Evolutionary conservation across 2,888 invertebrate genomes (phyloP), one percentile per base, ranked within the genome.

Genomic region (Rhamnusium bicolor): DNA sequence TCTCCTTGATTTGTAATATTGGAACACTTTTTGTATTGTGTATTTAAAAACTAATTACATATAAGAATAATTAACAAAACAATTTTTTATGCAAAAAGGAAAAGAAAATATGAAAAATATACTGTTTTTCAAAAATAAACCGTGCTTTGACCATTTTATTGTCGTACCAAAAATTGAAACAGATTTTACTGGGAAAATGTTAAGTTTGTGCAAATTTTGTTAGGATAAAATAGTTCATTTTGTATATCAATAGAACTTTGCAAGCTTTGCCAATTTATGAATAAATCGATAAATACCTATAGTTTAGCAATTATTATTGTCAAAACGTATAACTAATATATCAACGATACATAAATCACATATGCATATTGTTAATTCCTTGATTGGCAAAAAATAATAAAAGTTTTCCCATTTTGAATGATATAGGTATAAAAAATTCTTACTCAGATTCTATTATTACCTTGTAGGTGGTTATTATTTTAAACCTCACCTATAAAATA

Each of bases 401-500:
- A 40, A 40, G 12, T 10, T n/a, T 32, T 40, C 40, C 40, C 12
- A 40, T 40, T 40, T 40, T 40, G 40, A n/a, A 40, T 2, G n/a
- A 24, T 2, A 0, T 40, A 40, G n/a, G 40, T 40, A n/a, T n/a
- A 40, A 40, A 40, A 40, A 40, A n/a, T 40, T 40, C 40, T 40
- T 40, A 40, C 40, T n/a, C n/a, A 40, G 10, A n/a, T n/a, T 40
- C n/a, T n/a, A n/a, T n/a, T 40, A 61, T 61, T 61, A 46, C 46
- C 46, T 12, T 29, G 61, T 61, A 29, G 61, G 61, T 46, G 61
- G 61, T 46, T 24, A 12, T 21, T 46, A 61, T 47, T 61, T 46
- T 19, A 46, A 14, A 40, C 8, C 10, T n/a, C 14, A 46, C 21
- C 12, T 21, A 14, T 21, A n/a, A 16, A 46, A n/a, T 61, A 16